Evolutionary conservation across 2,113 vertebrate genomes (phyloP).

Genomic region (Sapajus apella): DNA sequence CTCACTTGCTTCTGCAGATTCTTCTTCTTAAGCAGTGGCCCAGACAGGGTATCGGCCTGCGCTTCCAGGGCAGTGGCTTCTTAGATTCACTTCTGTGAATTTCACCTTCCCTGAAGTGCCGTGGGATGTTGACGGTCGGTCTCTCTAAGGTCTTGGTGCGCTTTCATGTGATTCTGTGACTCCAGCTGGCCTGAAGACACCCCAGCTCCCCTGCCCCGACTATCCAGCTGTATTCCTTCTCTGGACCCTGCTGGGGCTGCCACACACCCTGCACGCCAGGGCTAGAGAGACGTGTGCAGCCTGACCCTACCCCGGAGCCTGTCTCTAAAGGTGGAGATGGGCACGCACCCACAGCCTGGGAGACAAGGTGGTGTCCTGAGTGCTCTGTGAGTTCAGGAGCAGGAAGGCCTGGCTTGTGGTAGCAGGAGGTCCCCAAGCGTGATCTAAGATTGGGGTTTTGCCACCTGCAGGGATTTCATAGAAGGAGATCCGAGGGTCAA

Average conservation of each 20-base stretch:
- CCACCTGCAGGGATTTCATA: neutral
- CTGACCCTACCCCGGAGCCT: neutral
- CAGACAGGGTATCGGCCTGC: too few species aligned
- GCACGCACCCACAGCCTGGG: too few species aligned
- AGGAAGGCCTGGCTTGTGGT: neutral
- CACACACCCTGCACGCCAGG: accelerated
- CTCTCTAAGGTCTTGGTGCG: neutral
- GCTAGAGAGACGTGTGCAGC: accelerated
- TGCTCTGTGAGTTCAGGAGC: neutral
- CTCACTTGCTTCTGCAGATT: neutral
- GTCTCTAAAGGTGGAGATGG: neutral
- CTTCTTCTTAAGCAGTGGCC: neutral
- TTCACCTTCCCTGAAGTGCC: neutral
- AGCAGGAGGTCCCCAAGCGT: neutral
- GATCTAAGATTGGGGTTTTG: too few species aligned
- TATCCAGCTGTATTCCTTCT: neutral
- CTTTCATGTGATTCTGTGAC: neutral
- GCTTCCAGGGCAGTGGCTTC: neutral
- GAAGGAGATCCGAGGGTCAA: neutral
- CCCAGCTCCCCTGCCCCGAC: accelerated
- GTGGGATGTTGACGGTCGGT: neutral
- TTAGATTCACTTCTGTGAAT: neutral
- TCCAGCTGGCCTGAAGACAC: neutral
- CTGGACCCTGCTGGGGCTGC: neutral
- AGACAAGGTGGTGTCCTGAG: too few species aligned